Percentiles rank a stretch among this genome's conserved stretches.
These are phyloP conservation scores for Rattus norvegicus DNA, from an alignment of 2,113 vertebrate genomes.

Conservation along the genomic window DNA sequence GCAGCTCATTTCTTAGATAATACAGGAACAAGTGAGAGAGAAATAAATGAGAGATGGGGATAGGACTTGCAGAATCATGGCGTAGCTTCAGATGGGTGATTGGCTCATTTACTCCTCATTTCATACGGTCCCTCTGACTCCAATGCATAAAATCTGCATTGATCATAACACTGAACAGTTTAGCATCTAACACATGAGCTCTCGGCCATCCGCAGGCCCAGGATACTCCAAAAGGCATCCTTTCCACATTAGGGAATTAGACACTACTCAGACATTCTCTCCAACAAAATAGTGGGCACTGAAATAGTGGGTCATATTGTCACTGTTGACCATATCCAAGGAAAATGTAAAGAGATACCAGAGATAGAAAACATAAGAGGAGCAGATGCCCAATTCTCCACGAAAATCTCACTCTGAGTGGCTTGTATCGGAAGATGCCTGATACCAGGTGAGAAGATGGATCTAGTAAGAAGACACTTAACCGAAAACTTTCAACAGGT, in stretches of 20 bases:
- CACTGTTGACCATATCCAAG: background rate
- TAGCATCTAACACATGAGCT: background rate
- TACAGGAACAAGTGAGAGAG: background rate
- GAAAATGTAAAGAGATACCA: background rate
- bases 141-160: background rate
- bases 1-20: background rate
- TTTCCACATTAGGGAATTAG: background rate
- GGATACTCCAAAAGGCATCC: background rate
- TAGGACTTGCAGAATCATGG: background rate
- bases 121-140: background rate
- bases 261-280: constrained; percentile 3
- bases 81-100: background rate
- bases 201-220: background rate
- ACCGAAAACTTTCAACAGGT: background rate
- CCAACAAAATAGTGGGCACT: background rate
- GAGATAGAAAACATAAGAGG: background rate
- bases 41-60: background rate
- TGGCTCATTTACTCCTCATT: background rate
- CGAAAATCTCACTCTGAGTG: background rate
- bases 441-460: background rate
- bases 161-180: background rate
- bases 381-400: background rate
- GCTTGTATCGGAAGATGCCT: constrained; percentile 12
- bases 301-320: background rate
- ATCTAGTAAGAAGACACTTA: constrained; percentile 22